phyloP scores from a whole-genome alignment of 2,113 vertebrate species.

The Cacatua alba region DNA sequence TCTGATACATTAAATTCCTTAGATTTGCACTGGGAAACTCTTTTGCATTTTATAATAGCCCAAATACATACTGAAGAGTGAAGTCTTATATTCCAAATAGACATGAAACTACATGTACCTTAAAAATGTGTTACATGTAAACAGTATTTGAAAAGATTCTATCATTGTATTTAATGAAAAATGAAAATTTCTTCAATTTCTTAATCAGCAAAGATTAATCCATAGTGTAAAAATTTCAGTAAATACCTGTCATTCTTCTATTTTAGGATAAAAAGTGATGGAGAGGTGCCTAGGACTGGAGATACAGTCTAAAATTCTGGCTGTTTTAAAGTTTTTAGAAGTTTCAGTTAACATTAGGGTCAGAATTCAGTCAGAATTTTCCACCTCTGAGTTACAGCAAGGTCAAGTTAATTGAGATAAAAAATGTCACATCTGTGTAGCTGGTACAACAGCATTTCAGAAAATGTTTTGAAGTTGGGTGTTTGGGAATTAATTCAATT shows the following conservation, averaged over 20 bases:
- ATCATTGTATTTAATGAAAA: background rate
- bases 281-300: background rate
- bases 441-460: background rate
- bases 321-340: background rate
- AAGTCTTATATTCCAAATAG: background rate
- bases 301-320: background rate
- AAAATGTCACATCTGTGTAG: slow-evolving; percentile 39
- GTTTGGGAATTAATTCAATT: slow-evolving; percentile 55
- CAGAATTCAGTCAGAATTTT: slow-evolving; percentile 14
- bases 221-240: background rate
- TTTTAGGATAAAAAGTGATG: background rate
- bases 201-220: background rate
- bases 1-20: background rate
- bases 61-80: background rate
- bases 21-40: background rate
- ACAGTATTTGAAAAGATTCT: background rate
- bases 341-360: background rate
- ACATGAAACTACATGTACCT: background rate
- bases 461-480: slow-evolving; percentile 29
- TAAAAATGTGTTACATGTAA: background rate
- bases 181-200: background rate
- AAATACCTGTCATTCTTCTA: background rate
- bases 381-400: background rate
- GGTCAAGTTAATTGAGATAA: slow-evolving; percentile 16
- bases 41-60: background rate